Evolutionary conservation across 2,113 vertebrate genomes (phyloP), one percentile per base, ranked within the genome.

Genomic region (Vireo altiloquus): DNA sequence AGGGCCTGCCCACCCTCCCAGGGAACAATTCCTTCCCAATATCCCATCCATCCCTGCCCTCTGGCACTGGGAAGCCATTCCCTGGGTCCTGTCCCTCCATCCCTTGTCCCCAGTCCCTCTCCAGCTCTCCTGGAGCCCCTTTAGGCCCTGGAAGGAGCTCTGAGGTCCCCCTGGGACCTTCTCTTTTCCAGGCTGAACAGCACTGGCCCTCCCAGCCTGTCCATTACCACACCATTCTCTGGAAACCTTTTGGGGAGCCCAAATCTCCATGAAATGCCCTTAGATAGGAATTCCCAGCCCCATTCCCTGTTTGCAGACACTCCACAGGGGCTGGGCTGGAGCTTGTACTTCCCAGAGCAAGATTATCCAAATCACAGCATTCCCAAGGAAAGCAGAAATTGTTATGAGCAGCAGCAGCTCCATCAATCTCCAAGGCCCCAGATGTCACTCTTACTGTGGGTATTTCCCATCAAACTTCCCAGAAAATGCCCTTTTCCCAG

Each of bases 161-260:
- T 37, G 19, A 72, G 60, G 1, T 65, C 9, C 50, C 37, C 35
- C 64, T 70, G 64, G 64, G 54, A 3, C 49, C 75, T 59, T 89
- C 35, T 50, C 22, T 0, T 50, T 33, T 59, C 37, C 44, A 50
- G 31, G 7, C n/a, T 37, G 59, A 74, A 0, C 52, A 2, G 10
- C 10, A 22, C 37, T 37, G 59, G 44, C 33, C 74, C 33, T 59
- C 22, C 68, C 44, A 66, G 37, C 1, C 8, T 81, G 33, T 28
- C 37, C 23, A 71, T 70, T 42, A 39, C 28, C 5, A 10, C 22
- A 6, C 3, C 27, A 24, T 20, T 42, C 33, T 37, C 57, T 42
- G 30, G 74, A 64, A 79, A 60, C 7, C 13, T 44, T 52, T 40
- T 18, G n/a, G 66, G 89, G 47, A 81, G 4, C 19, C 46, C 28